Conservation (phyloP, 2,797 vertebrate species). For the Prionace glauca region DNA sequence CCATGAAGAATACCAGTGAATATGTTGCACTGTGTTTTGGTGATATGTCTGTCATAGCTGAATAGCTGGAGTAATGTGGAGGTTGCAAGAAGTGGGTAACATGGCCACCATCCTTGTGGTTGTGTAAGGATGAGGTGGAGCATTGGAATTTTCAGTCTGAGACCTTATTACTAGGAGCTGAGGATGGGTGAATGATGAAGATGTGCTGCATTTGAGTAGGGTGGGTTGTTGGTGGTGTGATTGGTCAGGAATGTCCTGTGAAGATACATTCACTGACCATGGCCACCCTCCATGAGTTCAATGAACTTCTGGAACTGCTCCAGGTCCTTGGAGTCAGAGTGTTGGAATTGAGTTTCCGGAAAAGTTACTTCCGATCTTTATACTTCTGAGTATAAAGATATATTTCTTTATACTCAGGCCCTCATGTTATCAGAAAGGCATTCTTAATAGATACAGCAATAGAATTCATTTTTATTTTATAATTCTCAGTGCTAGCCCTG, state of each 20-base stretch:
- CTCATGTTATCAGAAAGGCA: background rate
- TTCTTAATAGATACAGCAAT: background rate
- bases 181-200: too few relatives aligned
- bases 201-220: too few relatives aligned
- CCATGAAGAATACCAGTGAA: background rate
- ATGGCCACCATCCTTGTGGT: too few relatives aligned
- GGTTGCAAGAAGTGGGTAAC: too few relatives aligned
- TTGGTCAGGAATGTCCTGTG: background rate
- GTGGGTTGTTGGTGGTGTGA: background rate
- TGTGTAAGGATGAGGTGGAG: too few relatives aligned
- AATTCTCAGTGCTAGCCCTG: background rate
- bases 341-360: background rate
- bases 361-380: background rate
- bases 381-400: too few relatives aligned
- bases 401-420: background rate
- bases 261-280: background rate
- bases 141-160: too few relatives aligned
- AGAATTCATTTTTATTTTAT: background rate
- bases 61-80: too few relatives aligned
- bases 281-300: background rate
- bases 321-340: background rate
- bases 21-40: background rate
- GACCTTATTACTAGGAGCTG: too few relatives aligned
- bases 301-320: background rate
- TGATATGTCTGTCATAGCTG: too few relatives aligned